Evolutionary conservation across 1,140 invertebrate genomes (phyloP).

Genomic region (Atta colombica): DNA sequence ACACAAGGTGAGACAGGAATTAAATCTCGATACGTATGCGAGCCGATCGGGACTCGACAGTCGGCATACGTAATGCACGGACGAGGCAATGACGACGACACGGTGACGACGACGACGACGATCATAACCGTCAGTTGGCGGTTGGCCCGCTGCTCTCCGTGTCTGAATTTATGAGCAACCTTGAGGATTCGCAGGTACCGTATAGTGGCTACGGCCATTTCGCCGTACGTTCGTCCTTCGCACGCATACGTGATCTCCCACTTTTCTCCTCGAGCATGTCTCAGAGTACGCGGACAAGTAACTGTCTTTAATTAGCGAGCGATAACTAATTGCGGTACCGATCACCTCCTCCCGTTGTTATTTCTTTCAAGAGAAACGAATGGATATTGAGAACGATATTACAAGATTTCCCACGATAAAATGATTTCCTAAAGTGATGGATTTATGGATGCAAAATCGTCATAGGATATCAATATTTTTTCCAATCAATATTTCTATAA

Average conservation of each 20-base stretch:
- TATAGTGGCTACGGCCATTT: constrained; percentile 41
- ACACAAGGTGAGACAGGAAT: constrained; percentile 4
- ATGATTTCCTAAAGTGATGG: no score
- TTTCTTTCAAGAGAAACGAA: not conserved
- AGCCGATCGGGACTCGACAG: constrained; percentile 24
- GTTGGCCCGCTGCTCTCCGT: constrained; percentile 20
- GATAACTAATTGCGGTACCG: not conserved
- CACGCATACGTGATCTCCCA: constrained; percentile 64
- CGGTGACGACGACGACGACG: not conserved
- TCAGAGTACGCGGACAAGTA: not conserved
- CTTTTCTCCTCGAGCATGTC: constrained; percentile 24
- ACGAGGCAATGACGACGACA: not conserved
- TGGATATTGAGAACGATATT: not conserved
- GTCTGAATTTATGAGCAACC: constrained; percentile 75
- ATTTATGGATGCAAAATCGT: no score
- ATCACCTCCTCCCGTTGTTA: not conserved
- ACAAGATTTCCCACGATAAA: not conserved
- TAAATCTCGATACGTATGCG: constrained; percentile 47
- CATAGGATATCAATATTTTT: no score
- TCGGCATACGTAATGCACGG: constrained; percentile 67
- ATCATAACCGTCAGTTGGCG: constrained; percentile 53
- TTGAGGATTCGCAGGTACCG: constrained; percentile 72
- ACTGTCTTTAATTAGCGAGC: constrained; percentile 25
- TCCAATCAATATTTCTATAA: no score
- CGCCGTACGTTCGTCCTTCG: constrained; percentile 61